phyloP scores from a whole-genome alignment of 2,797 vertebrate species.

The Pseudochirops corinnae region DNA sequence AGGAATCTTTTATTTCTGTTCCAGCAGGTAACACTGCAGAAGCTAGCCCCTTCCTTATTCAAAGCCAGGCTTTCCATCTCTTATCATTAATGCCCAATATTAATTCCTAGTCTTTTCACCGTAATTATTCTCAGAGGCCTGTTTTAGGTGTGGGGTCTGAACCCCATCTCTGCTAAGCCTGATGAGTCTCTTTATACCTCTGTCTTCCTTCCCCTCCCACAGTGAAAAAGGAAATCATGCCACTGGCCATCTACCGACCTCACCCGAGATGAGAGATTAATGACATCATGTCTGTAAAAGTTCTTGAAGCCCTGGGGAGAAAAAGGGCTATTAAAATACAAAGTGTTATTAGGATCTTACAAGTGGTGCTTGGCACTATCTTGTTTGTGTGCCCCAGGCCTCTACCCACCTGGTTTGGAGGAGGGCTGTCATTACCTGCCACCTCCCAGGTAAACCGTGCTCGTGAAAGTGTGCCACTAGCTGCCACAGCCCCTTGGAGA shows the following conservation, averaged over 20 bases:
- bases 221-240: not conserved
- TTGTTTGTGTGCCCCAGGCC: not conserved
- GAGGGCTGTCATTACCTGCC: constrained; percentile 32
- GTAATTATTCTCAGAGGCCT: not conserved
- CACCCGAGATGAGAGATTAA: constrained; percentile 11
- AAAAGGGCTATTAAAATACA: not conserved
- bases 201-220: not conserved
- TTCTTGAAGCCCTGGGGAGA: not conserved
- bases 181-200: not conserved
- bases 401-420: constrained; percentile 35
- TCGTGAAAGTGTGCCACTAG: not conserved
- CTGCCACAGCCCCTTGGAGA: not conserved
- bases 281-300: constrained; percentile 60
- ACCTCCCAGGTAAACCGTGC: constrained; percentile 17
- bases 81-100: not conserved
- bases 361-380: not conserved
- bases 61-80: too few species aligned
- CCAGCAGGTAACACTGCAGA: not conserved
- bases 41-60: not conserved
- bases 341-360: constrained; percentile 51
- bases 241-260: constrained; percentile 2
- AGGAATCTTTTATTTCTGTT: not conserved
- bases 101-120: too few species aligned
- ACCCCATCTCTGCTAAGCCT: not conserved
- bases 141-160: not conserved